Evolutionary conservation across 2,888 invertebrate species (phyloP).

Genomic region (Drosophila quinaria): DNA sequence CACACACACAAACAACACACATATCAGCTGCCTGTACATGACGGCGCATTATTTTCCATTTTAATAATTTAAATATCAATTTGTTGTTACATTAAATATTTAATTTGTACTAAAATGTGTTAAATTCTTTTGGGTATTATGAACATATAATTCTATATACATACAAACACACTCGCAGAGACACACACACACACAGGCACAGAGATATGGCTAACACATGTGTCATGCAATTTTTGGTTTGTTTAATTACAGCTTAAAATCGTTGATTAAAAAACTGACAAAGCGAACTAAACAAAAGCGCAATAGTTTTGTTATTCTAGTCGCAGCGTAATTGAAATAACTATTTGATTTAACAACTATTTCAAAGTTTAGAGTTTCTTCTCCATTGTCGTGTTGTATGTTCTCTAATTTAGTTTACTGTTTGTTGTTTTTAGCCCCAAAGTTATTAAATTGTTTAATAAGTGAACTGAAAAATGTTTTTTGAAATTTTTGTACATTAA

Average conservation of each 20-base stretch:
- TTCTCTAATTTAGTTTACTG: constrained; percentile 2
- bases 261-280: constrained; percentile 63
- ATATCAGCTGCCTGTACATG: constrained; percentile 53
- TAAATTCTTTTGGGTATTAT: constrained; percentile 79
- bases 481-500: not conserved
- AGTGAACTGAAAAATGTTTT: not conserved
- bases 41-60: constrained; percentile 78
- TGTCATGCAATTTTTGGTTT: constrained; percentile 70
- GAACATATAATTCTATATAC: constrained; percentile 40
- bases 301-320: constrained; percentile 16
- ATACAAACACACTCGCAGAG: constrained; percentile 10
- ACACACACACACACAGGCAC: constrained; percentile 2
- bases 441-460: constrained; percentile 1
- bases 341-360: constrained; percentile 7
- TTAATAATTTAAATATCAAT: constrained; percentile 80
- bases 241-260: constrained; percentile 79
- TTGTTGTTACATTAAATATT: constrained; percentile 80
- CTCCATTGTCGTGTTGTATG: not conserved
- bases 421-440: not conserved
- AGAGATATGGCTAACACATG: constrained; percentile 28
- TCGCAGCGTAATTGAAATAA: constrained; percentile 24
- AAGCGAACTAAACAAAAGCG: constrained; percentile 20
- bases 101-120: constrained; percentile 82
- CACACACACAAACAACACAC: constrained; percentile 14
- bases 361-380: not conserved